Percentiles rank a stretch among this genome's conserved stretches.
Evolutionary conservation across 2,113 vertebrate genomes (phyloP).

Genomic region (Ascaphus truei): DNA sequence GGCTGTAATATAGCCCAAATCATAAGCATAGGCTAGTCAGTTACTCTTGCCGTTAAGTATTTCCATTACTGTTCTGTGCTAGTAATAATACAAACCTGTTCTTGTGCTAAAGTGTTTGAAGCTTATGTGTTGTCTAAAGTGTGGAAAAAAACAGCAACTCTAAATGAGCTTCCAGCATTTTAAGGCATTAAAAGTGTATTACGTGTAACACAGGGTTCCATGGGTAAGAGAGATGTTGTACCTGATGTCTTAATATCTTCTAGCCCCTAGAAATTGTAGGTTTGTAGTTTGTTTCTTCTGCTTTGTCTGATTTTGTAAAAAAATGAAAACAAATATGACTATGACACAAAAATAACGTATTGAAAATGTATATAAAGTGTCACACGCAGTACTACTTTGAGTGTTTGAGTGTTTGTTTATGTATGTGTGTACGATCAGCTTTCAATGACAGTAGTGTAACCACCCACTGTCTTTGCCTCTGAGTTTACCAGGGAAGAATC

Average conservation of each 20-base stretch:
- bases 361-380: conserved; percentile 40
- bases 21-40: no score
- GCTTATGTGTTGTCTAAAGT: no score
- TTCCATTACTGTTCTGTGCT: no score
- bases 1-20: no score
- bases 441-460: background rate
- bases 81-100: no score
- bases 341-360: conserved; percentile 39
- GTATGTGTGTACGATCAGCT: conserved; percentile 16
- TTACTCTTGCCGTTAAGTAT: no score
- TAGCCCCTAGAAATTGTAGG: background rate
- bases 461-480: no score
- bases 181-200: no score
- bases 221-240: background rate
- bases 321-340: conserved; percentile 51
- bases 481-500: no score
- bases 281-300: conserved; percentile 48
- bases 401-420: conserved; percentile 39
- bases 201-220: no score
- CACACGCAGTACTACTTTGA: conserved; percentile 37
- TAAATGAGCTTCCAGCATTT: no score
- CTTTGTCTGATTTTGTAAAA: conserved; percentile 53
- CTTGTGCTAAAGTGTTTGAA: background rate
- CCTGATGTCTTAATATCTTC: background rate
- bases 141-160: no score